Evolutionary conservation across 1,140 invertebrate genomes (phyloP).

Genomic region (Pantala flavescens): DNA sequence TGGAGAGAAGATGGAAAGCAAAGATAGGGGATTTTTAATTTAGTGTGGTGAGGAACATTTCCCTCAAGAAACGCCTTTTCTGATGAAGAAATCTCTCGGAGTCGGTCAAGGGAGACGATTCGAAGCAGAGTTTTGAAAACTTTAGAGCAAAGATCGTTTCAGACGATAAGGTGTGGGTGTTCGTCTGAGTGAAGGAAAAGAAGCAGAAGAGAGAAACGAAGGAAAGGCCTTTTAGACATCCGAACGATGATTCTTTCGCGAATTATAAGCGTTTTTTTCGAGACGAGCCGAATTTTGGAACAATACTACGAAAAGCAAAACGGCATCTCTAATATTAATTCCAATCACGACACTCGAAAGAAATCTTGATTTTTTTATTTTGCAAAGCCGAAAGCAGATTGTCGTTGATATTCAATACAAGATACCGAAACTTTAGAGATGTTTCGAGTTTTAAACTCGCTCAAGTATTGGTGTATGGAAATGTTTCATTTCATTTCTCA

Average conservation of each 20-base stretch:
- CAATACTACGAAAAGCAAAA: too few relatives aligned
- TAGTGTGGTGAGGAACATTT: not conserved
- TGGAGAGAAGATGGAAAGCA: not conserved
- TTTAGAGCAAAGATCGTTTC: not conserved
- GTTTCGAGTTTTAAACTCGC: too few relatives aligned
- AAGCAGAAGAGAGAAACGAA: not conserved
- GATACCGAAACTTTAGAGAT: too few relatives aligned
- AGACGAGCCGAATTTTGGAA: not conserved
- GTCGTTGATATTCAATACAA: too few relatives aligned
- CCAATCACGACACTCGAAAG: too few relatives aligned
- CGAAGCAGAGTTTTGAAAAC: not conserved
- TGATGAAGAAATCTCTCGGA: not conserved
- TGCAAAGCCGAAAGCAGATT: too few relatives aligned
- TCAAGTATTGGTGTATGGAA: too few relatives aligned
- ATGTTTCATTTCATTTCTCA: too few relatives aligned
- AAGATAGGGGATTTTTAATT: not conserved
- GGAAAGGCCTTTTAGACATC: not conserved
- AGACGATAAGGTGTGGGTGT: not conserved
- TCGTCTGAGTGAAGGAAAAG: not conserved
- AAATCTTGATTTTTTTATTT: too few relatives aligned
- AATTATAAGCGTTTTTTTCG: not conserved
- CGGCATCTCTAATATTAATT: too few relatives aligned
- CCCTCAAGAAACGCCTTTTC: not conserved
- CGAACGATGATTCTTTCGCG: too few relatives aligned
- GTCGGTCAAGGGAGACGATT: not conserved